phyloP scores from a whole-genome alignment of 2,888 invertebrate genomes.

The Xiphydria camelus region DNA sequence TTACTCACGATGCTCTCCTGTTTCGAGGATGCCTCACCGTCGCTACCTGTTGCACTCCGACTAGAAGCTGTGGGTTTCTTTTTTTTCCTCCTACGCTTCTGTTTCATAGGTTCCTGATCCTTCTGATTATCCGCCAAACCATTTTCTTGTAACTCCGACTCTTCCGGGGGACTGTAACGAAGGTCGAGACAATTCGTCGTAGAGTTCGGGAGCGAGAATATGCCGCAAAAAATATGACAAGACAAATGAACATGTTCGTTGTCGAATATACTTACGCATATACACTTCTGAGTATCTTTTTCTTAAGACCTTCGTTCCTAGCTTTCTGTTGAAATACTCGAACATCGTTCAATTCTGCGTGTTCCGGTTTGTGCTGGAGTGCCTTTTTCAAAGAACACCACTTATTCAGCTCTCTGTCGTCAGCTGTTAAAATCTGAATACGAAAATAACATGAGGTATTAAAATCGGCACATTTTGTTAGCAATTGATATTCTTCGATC shows the following conservation, averaged over 20 bases:
- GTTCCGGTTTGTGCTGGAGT: conserved; percentile 74
- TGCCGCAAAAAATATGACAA: conserved; percentile 3
- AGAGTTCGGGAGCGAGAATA: no score
- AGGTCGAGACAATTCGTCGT: no score
- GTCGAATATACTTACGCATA: conserved; percentile 60
- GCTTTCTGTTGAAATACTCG: conserved; percentile 76
- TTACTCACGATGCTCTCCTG: conserved; percentile 42
- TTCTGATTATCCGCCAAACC: conserved; percentile 22
- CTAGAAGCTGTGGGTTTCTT: conserved; percentile 36
- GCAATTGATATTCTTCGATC: not conserved
- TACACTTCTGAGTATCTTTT: conserved; percentile 77
- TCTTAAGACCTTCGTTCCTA: conserved; percentile 73
- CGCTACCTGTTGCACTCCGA: conserved; percentile 37
- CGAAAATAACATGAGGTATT: not conserved
- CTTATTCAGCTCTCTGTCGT: conserved; percentile 90
- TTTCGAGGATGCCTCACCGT: conserved; percentile 45
- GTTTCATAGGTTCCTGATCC: conserved; percentile 46
- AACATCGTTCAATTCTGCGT: conserved; percentile 80
- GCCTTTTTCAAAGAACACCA: conserved; percentile 94
- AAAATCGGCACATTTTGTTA: not conserved
- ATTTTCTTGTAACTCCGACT: conserved; percentile 15
- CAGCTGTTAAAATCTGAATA: conserved; percentile 80
- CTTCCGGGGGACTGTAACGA: conserved; percentile 31
- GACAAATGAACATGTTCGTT: conserved; percentile 28
- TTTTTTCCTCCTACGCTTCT: conserved; percentile 53